A percentile compares a stretch with the other conserved stretches of the same genome.
Conservation (phyloP, 2,888 invertebrate genomes). For the Drosophila longiperda region DNA sequence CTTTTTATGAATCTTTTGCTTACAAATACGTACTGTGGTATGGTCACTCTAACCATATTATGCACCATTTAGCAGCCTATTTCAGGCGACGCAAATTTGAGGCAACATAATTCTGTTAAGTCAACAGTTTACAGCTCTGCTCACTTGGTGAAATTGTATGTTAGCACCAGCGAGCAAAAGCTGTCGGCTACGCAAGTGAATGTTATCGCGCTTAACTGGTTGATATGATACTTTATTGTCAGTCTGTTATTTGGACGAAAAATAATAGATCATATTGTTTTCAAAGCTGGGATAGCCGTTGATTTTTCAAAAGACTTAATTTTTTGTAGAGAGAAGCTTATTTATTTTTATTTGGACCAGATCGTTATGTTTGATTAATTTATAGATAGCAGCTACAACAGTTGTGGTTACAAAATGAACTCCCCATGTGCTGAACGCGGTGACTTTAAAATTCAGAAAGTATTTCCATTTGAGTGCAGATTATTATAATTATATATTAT, state of each 20-base stretch:
- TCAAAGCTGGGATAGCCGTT: not conserved
- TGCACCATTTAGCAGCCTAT: not conserved
- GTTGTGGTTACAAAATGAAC: constrained; percentile 16
- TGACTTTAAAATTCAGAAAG: constrained; percentile 9
- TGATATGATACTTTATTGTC: not conserved
- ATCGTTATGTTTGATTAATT: constrained; percentile 39
- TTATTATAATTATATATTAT: constrained; percentile 1
- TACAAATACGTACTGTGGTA: not conserved
- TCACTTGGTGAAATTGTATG: not conserved
- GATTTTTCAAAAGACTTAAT: not conserved
- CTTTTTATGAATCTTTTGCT: not conserved
- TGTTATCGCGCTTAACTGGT: not conserved
- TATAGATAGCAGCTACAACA: constrained; percentile 30
- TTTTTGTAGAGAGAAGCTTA: constrained; percentile 16
- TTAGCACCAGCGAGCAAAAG: not conserved
- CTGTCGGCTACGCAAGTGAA: not conserved
- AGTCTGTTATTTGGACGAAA: not conserved
- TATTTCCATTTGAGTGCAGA: constrained; percentile 14
- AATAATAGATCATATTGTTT: not conserved
- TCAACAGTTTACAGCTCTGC: not conserved
- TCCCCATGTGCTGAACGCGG: constrained; percentile 8
- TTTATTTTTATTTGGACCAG: constrained; percentile 38
- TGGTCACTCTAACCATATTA: constrained; percentile 25
- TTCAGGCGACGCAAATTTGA: constrained; percentile 6
- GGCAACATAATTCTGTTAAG: constrained; percentile 3